Evolutionary conservation across 2,888 invertebrate genomes (phyloP), one percentile per base, ranked within the genome.

Genomic region (Rhopalosiphum nymphaeae): DNA sequence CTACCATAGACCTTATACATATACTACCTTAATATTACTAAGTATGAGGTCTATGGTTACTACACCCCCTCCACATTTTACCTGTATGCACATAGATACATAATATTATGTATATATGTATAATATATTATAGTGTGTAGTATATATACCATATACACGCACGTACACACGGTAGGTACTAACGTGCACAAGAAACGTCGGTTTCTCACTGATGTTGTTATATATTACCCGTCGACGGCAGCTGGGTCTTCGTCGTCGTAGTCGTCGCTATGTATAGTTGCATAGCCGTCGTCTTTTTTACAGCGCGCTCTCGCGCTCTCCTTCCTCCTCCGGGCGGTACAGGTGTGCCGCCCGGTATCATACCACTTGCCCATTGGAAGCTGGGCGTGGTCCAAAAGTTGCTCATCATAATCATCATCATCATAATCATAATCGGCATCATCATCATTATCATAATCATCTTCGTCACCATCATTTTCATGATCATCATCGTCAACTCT

Each of bases 351-450:
- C 87, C 92, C 92, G 88, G 88, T 78, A 90, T 90, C 78, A 85
- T 93, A 89, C 93, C 90, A 93, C 85, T 89, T 93, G 93, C 67
- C 86, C 94, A 94, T 94, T 94, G 94, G 94, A 94, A 86, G 94
- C 86, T 94, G 94, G 94, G 94, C 94, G 94, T 94, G 94, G 94
- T 94, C 94, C 91, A 57, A 94, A 94, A 94, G 94, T 94, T 94
- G 86, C 94, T 94, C 94, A 91, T 94, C 90, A 67, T 94, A 91
- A 94, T 86, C 61, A 67, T 91, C 94, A n/a, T 91, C 90, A 25
- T 90, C 93, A 21, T 67, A 49, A 13, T 86, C 67, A 42, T 49
- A n/a, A 36, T 67, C 56, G 25, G 42, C 46, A 29, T 42, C 91
- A 25, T 36, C 91, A 85, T 56, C 85, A 56, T 85, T 42, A 56